These are phyloP conservation scores for Stomatorhinus walkeri DNA, from an alignment of 2,797 vertebrate genomes.

Conservation along the genomic window DNA sequence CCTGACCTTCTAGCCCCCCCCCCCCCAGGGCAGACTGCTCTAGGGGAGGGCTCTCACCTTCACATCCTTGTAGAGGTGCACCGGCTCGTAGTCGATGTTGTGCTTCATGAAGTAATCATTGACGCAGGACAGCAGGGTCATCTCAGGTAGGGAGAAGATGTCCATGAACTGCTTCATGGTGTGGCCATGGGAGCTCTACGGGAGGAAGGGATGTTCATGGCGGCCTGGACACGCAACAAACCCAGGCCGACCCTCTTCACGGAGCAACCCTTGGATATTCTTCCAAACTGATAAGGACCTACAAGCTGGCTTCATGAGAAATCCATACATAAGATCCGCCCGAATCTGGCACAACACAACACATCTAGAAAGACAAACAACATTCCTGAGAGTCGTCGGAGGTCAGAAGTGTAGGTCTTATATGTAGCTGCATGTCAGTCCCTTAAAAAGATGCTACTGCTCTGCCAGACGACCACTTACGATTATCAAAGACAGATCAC, in stretches of 20 bases:
- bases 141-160: constrained; percentile 95
- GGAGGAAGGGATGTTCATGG: not conserved
- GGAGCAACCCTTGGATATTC: not conserved
- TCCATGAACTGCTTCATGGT: constrained; percentile 99
- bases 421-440: not conserved
- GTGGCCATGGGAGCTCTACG: constrained; percentile 86
- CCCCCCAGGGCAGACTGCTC: not conserved
- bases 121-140: constrained; percentile 91
- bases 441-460: not conserved
- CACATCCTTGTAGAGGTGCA: constrained; percentile 97
- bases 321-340: not conserved
- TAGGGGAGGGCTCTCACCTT: constrained; percentile 62
- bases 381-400: not conserved
- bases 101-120: constrained; percentile 95
- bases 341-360: not conserved
- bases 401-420: not conserved
- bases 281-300: not conserved
- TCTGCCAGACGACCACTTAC: not conserved
- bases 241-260: not conserved
- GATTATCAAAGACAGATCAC: not conserved
- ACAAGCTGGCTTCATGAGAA: not conserved
- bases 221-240: not conserved
- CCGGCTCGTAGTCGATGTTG: constrained; percentile 96
- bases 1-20: not conserved
- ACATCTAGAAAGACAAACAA: not conserved